Evolutionary conservation across 2,888 invertebrate genomes (phyloP).

Genomic region (Perizoma affinitatum): DNA sequence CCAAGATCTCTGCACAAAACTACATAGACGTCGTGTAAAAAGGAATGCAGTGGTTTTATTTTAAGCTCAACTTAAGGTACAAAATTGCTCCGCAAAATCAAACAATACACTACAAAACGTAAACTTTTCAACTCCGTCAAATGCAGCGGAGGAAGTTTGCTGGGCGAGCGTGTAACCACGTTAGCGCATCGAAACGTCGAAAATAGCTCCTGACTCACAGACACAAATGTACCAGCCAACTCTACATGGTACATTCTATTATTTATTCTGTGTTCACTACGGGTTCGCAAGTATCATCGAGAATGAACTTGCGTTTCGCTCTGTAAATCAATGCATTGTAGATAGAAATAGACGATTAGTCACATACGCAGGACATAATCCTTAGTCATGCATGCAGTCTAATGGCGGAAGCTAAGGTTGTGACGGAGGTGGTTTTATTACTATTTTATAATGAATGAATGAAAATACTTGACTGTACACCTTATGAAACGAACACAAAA

Average conservation of each 20-base stretch:
- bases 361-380: conserved; percentile 45
- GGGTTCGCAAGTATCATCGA: conserved; percentile 53
- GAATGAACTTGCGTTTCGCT: conserved; percentile 58
- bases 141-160: conserved; percentile 29
- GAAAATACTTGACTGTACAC: too few relatives aligned
- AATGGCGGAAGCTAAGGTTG: conserved; percentile 23
- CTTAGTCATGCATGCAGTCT: conserved; percentile 36
- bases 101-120: conserved; percentile 3
- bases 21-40: not conserved
- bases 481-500: too few relatives aligned
- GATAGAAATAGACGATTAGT: conserved; percentile 55
- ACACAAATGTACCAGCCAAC: not conserved
- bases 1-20: too few relatives aligned
- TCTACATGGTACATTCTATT: conserved; percentile 1
- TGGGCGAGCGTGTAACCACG: conserved; percentile 28
- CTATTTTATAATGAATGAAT: too few relatives aligned
- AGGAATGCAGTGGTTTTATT: not conserved
- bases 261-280: conserved; percentile 31
- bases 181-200: conserved; percentile 58
- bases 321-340: conserved; percentile 57
- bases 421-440: not conserved
- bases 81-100: conserved; percentile 7
- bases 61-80: not conserved
- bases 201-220: conserved; percentile 73
- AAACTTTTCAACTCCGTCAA: conserved; percentile 18